These are phyloP conservation scores for Balaenoptera acutorostrata DNA, from an alignment of 2,113 vertebrate genomes.

Conservation along the genomic window DNA sequence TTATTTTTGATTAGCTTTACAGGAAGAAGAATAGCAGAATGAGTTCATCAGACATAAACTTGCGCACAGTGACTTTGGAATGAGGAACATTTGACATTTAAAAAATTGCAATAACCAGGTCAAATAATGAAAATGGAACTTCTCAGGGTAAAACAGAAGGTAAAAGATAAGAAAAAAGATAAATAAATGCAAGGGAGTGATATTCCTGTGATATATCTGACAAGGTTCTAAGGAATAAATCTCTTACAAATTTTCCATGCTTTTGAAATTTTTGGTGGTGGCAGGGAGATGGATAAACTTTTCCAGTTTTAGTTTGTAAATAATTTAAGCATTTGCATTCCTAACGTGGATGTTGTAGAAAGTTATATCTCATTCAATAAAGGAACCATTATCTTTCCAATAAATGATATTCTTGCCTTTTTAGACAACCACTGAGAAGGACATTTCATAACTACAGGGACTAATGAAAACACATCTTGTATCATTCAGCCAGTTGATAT, in stretches of 20 bases:
- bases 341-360: background rate
- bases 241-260: background rate
- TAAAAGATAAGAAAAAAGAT: background rate
- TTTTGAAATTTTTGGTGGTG: background rate
- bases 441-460: background rate
- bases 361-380: background rate
- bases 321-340: background rate
- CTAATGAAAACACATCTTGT: background rate
- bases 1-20: background rate
- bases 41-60: background rate
- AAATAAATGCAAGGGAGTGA: background rate
- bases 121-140: constrained; percentile 18
- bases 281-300: background rate
- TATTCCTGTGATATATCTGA: background rate
- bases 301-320: background rate
- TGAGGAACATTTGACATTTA: background rate
- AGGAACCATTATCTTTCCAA: background rate
- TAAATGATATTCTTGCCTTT: background rate
- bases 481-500: background rate
- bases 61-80: background rate
- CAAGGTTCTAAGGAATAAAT: background rate
- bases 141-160: background rate
- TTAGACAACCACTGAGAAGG: background rate
- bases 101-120: background rate
- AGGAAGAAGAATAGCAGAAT: background rate